phyloP scores from a whole-genome alignment of 2,888 invertebrate genomes.

The Dryobotodes eremita region DNA sequence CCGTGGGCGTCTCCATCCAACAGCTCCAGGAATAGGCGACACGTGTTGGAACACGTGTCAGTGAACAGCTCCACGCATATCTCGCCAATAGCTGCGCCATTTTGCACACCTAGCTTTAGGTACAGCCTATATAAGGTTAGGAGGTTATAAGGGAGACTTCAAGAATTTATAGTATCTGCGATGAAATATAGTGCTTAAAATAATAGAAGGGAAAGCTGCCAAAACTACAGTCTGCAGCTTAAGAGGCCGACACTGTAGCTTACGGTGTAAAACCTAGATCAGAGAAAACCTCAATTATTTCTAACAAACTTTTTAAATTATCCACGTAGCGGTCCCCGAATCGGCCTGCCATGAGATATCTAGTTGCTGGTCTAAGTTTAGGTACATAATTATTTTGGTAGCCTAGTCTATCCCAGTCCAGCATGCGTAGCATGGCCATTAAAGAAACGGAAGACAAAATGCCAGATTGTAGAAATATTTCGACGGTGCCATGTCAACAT shows the following conservation, averaged over 20 bases:
- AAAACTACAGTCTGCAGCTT: neutral
- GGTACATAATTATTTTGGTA: neutral
- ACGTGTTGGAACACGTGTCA: slow-evolving; percentile 82
- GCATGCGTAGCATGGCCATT: too few species aligned
- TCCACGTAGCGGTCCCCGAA: neutral
- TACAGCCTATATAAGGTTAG: slow-evolving; percentile 62
- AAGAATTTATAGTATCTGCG: neutral
- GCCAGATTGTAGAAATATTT: too few species aligned
- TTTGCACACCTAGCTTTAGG: slow-evolving; percentile 73
- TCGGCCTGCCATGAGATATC: neutral
- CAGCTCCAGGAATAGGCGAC: slow-evolving; percentile 80
- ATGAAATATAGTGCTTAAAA: neutral
- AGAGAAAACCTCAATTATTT: neutral
- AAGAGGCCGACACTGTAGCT: neutral
- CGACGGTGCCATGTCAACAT: too few species aligned
- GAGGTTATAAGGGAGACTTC: neutral
- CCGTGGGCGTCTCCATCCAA: slow-evolving; percentile 78
- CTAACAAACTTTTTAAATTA: neutral
- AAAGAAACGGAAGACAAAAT: too few species aligned
- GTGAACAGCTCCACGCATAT: slow-evolving; percentile 80
- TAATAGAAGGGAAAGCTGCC: neutral
- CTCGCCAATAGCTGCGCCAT: slow-evolving; percentile 76
- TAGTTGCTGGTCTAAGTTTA: neutral
- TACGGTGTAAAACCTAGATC: too few species aligned
- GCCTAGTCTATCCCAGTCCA: neutral